These are phyloP conservation scores for Neogobius melanostomus DNA, from an alignment of 2,113 vertebrate species.

Conservation along the genomic window DNA sequence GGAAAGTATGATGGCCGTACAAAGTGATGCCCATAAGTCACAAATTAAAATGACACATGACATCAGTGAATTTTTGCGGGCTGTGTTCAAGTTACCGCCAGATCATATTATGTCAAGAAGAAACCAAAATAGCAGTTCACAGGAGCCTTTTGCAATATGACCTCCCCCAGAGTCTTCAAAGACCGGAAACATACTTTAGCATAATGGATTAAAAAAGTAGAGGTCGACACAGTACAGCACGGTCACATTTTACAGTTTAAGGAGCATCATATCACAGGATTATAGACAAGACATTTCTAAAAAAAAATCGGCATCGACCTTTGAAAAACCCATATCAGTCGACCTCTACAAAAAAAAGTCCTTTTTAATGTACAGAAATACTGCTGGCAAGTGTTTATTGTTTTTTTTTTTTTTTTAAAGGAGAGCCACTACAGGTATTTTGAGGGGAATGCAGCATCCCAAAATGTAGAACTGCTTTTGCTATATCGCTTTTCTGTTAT, in stretches of 20 bases:
- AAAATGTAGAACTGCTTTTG: no score
- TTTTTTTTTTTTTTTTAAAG: neutral
- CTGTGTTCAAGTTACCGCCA: slow-evolving; percentile 29
- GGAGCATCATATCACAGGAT: no score
- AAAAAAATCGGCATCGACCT: no score
- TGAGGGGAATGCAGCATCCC: neutral
- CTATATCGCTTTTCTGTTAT: no score
- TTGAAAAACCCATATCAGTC: no score
- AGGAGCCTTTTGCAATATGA: slow-evolving; percentile 45
- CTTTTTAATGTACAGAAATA: neutral
- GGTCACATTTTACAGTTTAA: no score
- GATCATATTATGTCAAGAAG: slow-evolving; percentile 27
- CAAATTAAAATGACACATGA: slow-evolving; percentile 1
- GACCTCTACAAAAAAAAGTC: no score
- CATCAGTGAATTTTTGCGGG: slow-evolving; percentile 12
- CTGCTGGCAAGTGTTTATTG: neutral
- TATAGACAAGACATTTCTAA: no score
- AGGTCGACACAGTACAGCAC: no score
- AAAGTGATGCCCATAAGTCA: neutral
- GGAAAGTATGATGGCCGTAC: neutral
- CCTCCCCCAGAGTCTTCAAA: slow-evolving; percentile 24
- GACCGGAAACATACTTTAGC: slow-evolving; percentile 8
- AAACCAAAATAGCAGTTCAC: slow-evolving; percentile 13
- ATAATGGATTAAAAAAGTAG: no score
- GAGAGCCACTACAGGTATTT: neutral